Evolutionary conservation across 2,888 invertebrate genomes (phyloP), one percentile per base, ranked within the genome.

Genomic region (Shargacucullia verbasci): DNA sequence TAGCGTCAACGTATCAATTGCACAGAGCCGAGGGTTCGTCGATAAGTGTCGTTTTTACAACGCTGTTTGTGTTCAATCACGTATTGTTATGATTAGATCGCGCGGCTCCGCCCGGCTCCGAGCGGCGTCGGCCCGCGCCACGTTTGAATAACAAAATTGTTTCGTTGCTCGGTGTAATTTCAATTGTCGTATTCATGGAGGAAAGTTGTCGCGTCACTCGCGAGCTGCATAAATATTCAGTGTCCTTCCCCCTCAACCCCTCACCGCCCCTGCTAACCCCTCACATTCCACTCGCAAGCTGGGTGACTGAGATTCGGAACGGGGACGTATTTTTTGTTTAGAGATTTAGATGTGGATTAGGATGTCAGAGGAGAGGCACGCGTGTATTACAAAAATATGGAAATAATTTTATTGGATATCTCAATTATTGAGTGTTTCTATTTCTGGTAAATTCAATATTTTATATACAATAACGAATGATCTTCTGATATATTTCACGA

Each of bases 161-260:
- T 73, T 70, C 76, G 70, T 58, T 58, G 55, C 60, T 64, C 46
- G 62, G 71, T 71, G 73, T 79, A 72, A 84, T 83, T 83, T 83
- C 82, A 84, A 86, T 84, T 76, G 82, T 80, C 76, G 72, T 76
- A 80, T 80, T 80, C 79, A 80, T 80, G 76, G 70, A 79, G 76
- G 59, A 73, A 80, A 79, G 67, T 78, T 71, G 72, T 68, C 71
- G 67, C 74, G 61, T 73, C 79, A 67, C 70, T 72, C 73, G 71
- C 67, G 52, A 44, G 57, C 50, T 63, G 72, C 77, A 79, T 81
- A 74, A 77, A 81, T 82, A 82, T 81, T 79, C 79, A 78, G 70
- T 41, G 64, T 35, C 46, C 25, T 25, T n/a, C 33, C 8, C 34
- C n/a, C 7, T 14, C 29, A 2, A 40, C 37, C 37, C 11, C 15